These are phyloP conservation scores for Oligia latruncula DNA, from an alignment of 2,888 invertebrate genomes.

Conservation along the genomic window DNA sequence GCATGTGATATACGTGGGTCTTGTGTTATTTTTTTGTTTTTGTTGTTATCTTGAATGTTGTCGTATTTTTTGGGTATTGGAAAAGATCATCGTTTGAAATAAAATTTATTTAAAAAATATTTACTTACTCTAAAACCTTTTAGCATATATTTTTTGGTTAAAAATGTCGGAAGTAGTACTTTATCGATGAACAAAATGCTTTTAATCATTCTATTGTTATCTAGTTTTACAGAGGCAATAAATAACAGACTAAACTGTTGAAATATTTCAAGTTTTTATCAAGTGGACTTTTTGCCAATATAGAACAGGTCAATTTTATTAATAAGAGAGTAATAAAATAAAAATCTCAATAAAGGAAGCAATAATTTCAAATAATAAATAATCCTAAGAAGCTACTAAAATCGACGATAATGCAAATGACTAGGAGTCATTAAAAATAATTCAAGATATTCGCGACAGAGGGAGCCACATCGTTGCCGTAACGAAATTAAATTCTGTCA, in stretches of 20 bases:
- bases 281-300: background rate
- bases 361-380: slow-evolving; percentile 56
- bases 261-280: background rate
- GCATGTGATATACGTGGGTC: slow-evolving; percentile 69
- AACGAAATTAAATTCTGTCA: slow-evolving; percentile 89
- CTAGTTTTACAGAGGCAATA: background rate
- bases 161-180: background rate
- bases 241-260: background rate
- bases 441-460: slow-evolving; percentile 85
- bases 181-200: background rate
- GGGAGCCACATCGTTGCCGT: slow-evolving; percentile 76
- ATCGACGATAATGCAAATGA: slow-evolving; percentile 73
- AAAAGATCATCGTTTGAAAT: background rate
- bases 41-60: slow-evolving; percentile 18
- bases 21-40: slow-evolving; percentile 28
- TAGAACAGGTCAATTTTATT: background rate
- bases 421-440: slow-evolving; percentile 86
- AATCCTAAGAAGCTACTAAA: slow-evolving; percentile 57
- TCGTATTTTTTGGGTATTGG: background rate
- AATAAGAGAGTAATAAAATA: slow-evolving; percentile 22
- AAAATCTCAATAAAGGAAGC: slow-evolving; percentile 50
- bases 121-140: background rate
- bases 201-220: background rate
- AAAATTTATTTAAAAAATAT: background rate
- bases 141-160: background rate